Base-by-base conservation (phyloP, 2,113 vertebrate genomes). In the Tiliqua scincoides region DNA sequence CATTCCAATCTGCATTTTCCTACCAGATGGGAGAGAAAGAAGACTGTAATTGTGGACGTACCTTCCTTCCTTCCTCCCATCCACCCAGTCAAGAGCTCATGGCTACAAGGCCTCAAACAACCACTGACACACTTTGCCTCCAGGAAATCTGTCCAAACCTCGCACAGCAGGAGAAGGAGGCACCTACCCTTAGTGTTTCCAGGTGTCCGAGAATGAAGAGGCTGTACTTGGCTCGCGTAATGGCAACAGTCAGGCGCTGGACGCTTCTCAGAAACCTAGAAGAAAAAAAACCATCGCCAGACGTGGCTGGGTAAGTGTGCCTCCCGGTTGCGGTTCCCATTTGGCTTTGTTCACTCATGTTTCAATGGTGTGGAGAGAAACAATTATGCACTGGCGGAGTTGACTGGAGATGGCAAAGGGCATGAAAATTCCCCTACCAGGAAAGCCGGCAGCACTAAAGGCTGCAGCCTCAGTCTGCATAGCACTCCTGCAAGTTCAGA, bases 171-270 rank as follows among this genome's bases (percentile, higher is more conserved):
- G 2, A 23, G 65, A 54, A 1, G 8, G 76, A 1, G 35, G 70
- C 23, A 95, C 97, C 30, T 92, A 98, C 98, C 97, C 94, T 96
- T 23, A 98, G 94, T 0, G 98, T 98, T 76, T 95, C 90, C 84
- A 98, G 84, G 35, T 97, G 97, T 59, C 98, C 98, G 3, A 98
- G 95, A 88, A 98, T 97, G 83, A 98, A 98, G 63, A 98, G 97
- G 91, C 97, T 98, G 84, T 89, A 98, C 6, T 93, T 97, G 89
- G 98, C 98, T 84, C 98, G 93, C 0, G 98, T 98, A 12, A 98
- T 96, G n/a, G 97, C 97, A 71, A 98, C 98, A 0, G 98, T 98
- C 93, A 98, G 82, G 3, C 98, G 96, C 88, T 98, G 97, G 30
- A 97, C 95, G 91, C 97, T 97, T 2, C 95, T 96, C 92, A 98